Conservation (phyloP, 1,140 invertebrate genomes). For the Drosophila nikananu region DNA sequence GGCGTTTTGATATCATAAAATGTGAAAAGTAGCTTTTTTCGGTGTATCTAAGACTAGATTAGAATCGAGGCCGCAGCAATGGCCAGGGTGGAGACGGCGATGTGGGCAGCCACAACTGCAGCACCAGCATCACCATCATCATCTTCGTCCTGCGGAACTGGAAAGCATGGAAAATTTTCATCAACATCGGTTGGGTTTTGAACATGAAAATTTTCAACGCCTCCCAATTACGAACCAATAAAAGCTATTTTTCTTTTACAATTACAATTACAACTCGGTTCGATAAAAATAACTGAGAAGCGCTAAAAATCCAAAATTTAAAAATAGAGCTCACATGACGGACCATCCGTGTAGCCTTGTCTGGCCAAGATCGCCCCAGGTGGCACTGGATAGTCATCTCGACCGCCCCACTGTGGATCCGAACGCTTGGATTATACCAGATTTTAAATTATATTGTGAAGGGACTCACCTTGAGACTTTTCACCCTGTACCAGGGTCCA, state of each 20-base stretch:
- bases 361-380: constrained; percentile 26
- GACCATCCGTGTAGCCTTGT: constrained; percentile 36
- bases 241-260: background rate
- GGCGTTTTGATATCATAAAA: background rate
- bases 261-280: background rate
- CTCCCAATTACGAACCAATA: constrained; percentile 7
- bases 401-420: constrained; percentile 5
- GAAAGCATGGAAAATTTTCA: constrained; percentile 35
- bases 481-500: background rate
- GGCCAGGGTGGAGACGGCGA: background rate
- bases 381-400: constrained; percentile 47
- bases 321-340: constrained; percentile 28
- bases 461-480: constrained; percentile 1
- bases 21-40: background rate
- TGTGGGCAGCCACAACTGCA: constrained; percentile 6
- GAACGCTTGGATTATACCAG: background rate
- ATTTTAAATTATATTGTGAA: no score
- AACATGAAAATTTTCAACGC: constrained; percentile 31
- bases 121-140: background rate
- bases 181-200: background rate
- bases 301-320: constrained; percentile 18
- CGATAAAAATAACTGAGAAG: constrained; percentile 21
- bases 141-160: background rate
- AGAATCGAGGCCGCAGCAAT: background rate
- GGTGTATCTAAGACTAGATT: background rate